Base-by-base conservation (phyloP, 2,797 vertebrate species). In the Heterohyrax brucei region DNA sequence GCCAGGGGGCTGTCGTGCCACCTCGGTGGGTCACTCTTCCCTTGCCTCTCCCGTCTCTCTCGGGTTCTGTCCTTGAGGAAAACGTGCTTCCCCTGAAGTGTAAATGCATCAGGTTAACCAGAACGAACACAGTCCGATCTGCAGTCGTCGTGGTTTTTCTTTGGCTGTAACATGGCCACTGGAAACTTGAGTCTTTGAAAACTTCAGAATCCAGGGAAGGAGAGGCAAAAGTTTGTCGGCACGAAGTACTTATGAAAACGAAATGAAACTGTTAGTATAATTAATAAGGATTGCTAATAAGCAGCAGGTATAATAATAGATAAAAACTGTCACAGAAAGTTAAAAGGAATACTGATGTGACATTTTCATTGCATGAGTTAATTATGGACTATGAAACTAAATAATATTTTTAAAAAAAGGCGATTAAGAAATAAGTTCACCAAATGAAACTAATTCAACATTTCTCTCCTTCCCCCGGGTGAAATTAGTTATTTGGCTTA, bases 401-500 rank as follows among this genome's bases (percentile, higher is more conserved):
- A 96, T 91, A 93, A 95, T 70, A 61, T 92, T 84, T 46, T 84
- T 46, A 87, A 93, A 64, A 93, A 87, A 66, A 95, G 87, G 50
- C 88, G 75, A 94, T 73, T 87, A 93, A 83, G 94, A 96, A 96
- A 75, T 93, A 95, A 97, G 64, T 95, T 94, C 78, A 50, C 89
- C 89, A 89, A 95, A 89, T 89, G 91, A 96, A 95, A 89, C 68
- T 30, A 93, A 95, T 94, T 94, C 93, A 94, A 85, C 94, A 86
- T 62, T 95, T 93, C 64, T 93, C 68, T 70, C 64, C 56, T 76
- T 92, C 59, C 79, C 87, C 81, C 73, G 75, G 81, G 93, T 95
- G 72, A 96, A 96, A 94, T 94, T 95, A 96, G 91, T 97, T 97
- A 95, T 94, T 98, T 96, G 96, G 96, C 81, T 97, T 96, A 97